Evolutionary conservation across 2,797 vertebrate genomes (phyloP), one percentile per base, ranked within the genome.

Genomic region (Lepidocolaptes lacrymiger): DNA sequence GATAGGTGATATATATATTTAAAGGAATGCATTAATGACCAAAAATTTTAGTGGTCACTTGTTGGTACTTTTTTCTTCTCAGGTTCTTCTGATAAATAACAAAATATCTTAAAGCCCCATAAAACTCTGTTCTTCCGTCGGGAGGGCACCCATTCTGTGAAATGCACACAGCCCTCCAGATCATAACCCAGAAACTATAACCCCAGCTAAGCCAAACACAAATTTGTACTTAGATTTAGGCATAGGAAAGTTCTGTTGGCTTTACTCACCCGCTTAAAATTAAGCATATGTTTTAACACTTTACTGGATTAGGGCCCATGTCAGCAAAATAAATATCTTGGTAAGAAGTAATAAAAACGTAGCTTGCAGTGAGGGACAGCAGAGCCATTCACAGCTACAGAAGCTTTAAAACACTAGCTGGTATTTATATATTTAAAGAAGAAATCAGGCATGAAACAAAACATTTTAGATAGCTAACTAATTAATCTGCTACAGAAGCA

Each of bases 311-410:
- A 92, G 79, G n/a, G 95, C 95, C 95, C 90, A 93, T 89, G 82
- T 97, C 95, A 96, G 96, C 95, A 96, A 96, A 96, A 92, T 96
- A 96, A 94, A 94, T 93, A 96, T 95, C 73, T 96, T 92, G 75
- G 79, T 87, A 83, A 97, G 91, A 92, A 95, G 95, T 93, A 96
- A 96, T 96, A 96, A 97, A 97, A 97, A 34, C 0, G 46, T 80
- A 92, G 80, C 91, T 96, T 94, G 95, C 89, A 89, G 81, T 64
- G 75, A 75, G 79, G 68, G 93, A 96, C 95, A 96, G 93, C 91
- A 80, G 95, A 93, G 46, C 91, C 79, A 94, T 97, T 97, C 96
- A 97, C 93, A 72, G 84, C 61, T 80, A 87, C 75, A 95, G 93
- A 82, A 94, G 82, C 55, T 92, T 97, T 95, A 91, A 96, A 95